Conservation (phyloP, 1,140 invertebrate genomes). For the Panulirus ornatus region DNA sequence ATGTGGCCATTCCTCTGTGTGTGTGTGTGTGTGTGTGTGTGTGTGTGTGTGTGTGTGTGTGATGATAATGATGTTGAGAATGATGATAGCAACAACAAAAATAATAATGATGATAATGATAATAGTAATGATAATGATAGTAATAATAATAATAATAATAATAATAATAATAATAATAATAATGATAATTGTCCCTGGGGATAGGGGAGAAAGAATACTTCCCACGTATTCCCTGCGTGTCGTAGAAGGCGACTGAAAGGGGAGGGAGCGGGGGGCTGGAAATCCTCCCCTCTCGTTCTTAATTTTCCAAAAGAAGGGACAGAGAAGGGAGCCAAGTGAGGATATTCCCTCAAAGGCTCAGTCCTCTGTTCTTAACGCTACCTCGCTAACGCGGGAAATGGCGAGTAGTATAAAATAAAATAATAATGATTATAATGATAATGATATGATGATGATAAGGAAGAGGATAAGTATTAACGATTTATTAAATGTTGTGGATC, state of each 20-base stretch:
- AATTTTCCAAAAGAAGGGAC: too few species aligned
- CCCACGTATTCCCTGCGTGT: too few species aligned
- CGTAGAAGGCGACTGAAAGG: too few species aligned
- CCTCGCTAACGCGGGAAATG: too few species aligned
- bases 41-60: background rate
- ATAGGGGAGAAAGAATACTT: too few species aligned
- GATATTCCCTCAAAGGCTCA: too few species aligned
- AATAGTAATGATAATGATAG: background rate
- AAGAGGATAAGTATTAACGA: background rate
- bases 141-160: constrained; percentile 6
- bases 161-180: constrained; percentile 11
- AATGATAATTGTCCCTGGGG: too few species aligned
- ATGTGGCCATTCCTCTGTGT: background rate
- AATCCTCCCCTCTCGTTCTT: too few species aligned
- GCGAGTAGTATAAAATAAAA: background rate
- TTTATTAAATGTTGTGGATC: too few species aligned
- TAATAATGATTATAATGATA: too few species aligned
- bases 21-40: background rate
- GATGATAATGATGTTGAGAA: background rate
- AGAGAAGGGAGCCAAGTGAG: background rate
- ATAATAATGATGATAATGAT: constrained; percentile 2
- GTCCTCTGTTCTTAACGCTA: too few species aligned
- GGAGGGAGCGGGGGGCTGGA: background rate
- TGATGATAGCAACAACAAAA: background rate
- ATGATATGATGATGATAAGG: too few species aligned